phyloP scores from a whole-genome alignment of 2,113 vertebrate species.

The Tauraco erythrolophus region DNA sequence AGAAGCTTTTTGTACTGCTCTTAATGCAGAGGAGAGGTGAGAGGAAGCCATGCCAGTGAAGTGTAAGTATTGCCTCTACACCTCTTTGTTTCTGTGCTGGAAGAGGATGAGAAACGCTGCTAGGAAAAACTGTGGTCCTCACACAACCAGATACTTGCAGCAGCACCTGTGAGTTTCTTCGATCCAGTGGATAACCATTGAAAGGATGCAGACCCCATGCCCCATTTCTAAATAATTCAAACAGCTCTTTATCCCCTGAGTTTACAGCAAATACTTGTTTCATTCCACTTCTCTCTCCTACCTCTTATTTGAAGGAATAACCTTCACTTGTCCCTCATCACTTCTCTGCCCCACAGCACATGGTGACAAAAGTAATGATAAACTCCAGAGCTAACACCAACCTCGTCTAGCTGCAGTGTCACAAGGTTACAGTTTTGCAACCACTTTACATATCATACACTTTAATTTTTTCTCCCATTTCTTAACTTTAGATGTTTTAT shows the following conservation, averaged over 20 bases:
- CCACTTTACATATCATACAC: background rate
- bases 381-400: background rate
- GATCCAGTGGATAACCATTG: background rate
- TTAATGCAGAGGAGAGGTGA: background rate
- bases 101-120: background rate
- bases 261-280: constrained; percentile 64
- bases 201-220: background rate
- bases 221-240: constrained; percentile 53
- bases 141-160: background rate
- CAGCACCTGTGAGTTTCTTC: background rate
- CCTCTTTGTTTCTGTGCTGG: background rate
- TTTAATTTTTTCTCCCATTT: background rate
- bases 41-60: background rate
- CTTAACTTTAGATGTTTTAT: constrained; percentile 54
- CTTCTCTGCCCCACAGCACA: background rate
- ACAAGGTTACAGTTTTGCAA: background rate
- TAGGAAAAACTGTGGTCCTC: background rate
- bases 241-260: background rate
- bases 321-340: constrained; percentile 15
- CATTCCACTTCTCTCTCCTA: constrained; percentile 14
- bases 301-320: constrained; percentile 55
- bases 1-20: background rate
- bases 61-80: background rate
- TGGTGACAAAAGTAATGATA: constrained; percentile 21
- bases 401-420: background rate